Conservation (phyloP, 92 coral and sea anemone genomes). For the Siderastrea siderea region DNA sequence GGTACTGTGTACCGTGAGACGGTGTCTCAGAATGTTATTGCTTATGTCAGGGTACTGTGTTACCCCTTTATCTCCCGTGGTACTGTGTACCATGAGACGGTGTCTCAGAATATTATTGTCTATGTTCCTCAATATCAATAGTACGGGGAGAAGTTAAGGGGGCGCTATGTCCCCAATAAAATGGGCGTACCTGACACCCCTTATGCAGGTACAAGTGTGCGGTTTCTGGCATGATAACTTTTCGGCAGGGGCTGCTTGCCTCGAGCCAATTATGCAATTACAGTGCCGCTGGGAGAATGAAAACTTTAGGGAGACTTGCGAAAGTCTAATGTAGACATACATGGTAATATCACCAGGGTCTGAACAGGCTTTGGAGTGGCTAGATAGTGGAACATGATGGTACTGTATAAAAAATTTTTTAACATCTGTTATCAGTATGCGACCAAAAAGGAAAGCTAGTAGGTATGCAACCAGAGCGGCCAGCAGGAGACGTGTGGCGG, state of each 20-base stretch:
- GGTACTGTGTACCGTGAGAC: slow-evolving; percentile 29
- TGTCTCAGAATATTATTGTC: slow-evolving; percentile 13
- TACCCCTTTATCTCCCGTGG: neutral
- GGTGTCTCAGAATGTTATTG: slow-evolving; percentile 17
- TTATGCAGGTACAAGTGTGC: slow-evolving; percentile 1
- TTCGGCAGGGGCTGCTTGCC: slow-evolving; percentile 23
- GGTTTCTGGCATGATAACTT: slow-evolving; percentile 12
- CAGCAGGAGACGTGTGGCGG: slow-evolving; percentile 9
- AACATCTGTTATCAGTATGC: slow-evolving; percentile 16
- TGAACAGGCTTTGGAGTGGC: neutral
- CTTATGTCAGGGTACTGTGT: neutral
- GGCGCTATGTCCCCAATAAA: neutral
- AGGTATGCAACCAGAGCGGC: neutral
- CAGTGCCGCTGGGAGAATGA: slow-evolving; percentile 7
- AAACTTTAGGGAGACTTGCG: neutral
- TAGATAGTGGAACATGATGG: neutral
- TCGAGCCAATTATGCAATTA: slow-evolving; percentile 18
- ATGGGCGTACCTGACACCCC: neutral
- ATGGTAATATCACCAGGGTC: neutral
- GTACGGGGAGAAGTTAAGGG: neutral
- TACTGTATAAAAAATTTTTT: neutral
- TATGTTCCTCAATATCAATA: neutral
- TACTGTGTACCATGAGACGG: slow-evolving; percentile 5
- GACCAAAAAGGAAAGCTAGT: neutral
- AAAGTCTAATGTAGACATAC: slow-evolving; percentile 2